Conservation (phyloP, 92 coral and sea anemone species). For the Scolanthus callimorphus region DNA sequence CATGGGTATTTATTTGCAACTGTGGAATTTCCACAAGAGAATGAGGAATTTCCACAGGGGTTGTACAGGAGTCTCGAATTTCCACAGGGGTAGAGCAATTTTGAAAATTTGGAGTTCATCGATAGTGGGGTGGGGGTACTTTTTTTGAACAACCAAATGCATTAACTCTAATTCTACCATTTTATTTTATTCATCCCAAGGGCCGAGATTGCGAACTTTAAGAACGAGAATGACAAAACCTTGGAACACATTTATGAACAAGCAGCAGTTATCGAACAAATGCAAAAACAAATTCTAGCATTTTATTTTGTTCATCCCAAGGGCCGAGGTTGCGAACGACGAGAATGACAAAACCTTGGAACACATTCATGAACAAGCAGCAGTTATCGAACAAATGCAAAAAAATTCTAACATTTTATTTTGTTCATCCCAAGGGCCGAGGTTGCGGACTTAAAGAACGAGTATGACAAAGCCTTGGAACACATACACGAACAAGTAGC, state of each 20-base stretch:
- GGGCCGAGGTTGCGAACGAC: conserved; percentile 16
- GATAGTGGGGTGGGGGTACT: no score
- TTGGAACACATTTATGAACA: conserved; percentile 37
- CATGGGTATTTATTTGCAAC: no score
- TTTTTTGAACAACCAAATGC: no score
- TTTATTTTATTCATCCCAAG: no score
- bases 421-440: conserved; percentile 12
- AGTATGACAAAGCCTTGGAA: conserved; percentile 20
- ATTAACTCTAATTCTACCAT: no score
- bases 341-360: conserved; percentile 20
- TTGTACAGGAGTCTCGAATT: no score
- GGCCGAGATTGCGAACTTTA: conserved; percentile 16
- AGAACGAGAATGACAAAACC: conserved; percentile 9
- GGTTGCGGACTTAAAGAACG: conserved; percentile 10
- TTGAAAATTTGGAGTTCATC: no score
- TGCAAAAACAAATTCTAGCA: no score
- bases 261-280: conserved; percentile 37
- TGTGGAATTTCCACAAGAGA: no score
- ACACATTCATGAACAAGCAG: conserved; percentile 36
- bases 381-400: conserved; percentile 38
- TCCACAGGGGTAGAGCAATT: no score
- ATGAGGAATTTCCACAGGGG: no score
- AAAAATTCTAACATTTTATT: no score
- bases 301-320: conserved; percentile 1
- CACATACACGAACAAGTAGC: conserved; percentile 37